These are phyloP conservation scores for Panthera leo DNA, from an alignment of 2,113 vertebrate genomes.

Conservation along the genomic window DNA sequence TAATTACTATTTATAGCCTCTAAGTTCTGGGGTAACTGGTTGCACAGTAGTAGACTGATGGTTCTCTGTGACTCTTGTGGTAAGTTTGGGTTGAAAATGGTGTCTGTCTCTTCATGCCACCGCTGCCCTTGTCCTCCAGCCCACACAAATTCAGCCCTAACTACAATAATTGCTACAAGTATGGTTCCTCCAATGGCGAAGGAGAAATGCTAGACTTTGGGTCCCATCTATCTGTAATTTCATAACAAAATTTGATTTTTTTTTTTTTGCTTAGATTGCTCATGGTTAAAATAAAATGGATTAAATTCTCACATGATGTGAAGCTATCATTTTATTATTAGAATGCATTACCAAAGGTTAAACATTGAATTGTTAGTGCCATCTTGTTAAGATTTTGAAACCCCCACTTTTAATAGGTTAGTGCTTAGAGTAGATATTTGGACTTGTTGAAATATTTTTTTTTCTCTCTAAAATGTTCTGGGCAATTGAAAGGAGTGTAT, in stretches of 20 bases:
- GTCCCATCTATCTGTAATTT: background rate
- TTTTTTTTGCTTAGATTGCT: background rate
- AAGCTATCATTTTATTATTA: background rate
- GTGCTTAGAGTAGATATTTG: background rate
- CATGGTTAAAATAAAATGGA: background rate
- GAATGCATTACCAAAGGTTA: background rate
- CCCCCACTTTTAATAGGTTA: background rate
- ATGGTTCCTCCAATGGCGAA: background rate
- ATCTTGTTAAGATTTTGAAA: background rate
- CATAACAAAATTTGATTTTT: background rate
- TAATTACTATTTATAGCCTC: background rate
- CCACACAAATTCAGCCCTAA: background rate
- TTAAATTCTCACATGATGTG: background rate
- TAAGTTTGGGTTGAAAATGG: background rate
- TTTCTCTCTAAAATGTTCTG: background rate
- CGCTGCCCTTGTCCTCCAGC: fast-evolving
- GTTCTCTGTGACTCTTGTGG: background rate
- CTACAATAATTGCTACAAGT: background rate
- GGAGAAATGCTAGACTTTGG: background rate
- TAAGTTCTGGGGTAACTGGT: background rate
- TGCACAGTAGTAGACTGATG: fast-evolving
- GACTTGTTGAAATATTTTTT: background rate
- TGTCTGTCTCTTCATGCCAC: background rate
- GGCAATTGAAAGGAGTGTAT: background rate
- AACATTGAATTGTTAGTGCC: background rate